A percentile compares a stretch with the other conserved stretches of the same genome.
phyloP scores from a whole-genome alignment of 2,113 vertebrate species.

The Colaptes auratus region DNA sequence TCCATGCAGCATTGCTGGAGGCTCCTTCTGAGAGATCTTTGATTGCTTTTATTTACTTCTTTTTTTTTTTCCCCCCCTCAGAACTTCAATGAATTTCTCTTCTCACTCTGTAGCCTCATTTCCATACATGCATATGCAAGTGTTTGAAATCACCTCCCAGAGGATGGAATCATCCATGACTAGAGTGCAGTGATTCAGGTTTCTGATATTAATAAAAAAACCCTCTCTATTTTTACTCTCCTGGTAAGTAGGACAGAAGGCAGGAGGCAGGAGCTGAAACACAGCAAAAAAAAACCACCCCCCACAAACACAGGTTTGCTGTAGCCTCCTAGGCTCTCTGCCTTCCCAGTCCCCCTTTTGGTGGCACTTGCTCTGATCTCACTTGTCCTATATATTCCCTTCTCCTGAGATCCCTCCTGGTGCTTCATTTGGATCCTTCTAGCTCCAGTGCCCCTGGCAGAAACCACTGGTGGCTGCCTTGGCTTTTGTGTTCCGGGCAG shows the following conservation, averaged over 20 bases:
- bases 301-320: not conserved
- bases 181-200: conserved; percentile 67
- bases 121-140: conserved; percentile 67
- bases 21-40: conserved; percentile 62
- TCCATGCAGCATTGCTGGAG: conserved; percentile 28
- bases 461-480: not conserved
- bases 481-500: not conserved
- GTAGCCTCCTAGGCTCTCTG: not conserved
- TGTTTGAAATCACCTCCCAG: conserved; percentile 63
- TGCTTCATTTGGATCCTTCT: not conserved
- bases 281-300: not conserved
- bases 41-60: not conserved
- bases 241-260: conserved; percentile 65
- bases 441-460: not conserved
- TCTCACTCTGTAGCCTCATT: conserved; percentile 50
- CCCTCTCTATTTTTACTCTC: conserved; percentile 61
- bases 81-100: conserved; percentile 70
- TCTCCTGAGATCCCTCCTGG: not conserved
- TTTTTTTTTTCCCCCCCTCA: not conserved
- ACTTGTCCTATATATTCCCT: not conserved
- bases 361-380: not conserved
- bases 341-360: not conserved
- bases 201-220: conserved; percentile 67
- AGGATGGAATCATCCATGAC: conserved; percentile 55
- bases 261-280: conserved; percentile 29